Evolutionary conservation across 2,113 vertebrate genomes (phyloP).

Genomic region (Urocynchramus pylzowi): DNA sequence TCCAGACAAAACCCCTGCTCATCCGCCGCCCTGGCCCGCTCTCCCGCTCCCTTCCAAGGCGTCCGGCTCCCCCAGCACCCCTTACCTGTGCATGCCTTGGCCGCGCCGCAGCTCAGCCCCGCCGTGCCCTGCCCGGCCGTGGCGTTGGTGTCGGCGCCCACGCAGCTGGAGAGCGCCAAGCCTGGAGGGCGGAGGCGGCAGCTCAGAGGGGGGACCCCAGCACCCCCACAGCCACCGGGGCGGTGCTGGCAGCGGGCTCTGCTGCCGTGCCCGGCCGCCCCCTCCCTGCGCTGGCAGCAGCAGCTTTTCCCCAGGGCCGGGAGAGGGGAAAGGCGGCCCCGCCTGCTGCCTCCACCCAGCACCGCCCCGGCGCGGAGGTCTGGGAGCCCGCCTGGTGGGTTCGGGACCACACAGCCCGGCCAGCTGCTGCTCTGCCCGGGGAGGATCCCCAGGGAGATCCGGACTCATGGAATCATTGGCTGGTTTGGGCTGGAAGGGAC

Average conservation of each 20-base stretch:
- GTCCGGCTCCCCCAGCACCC: fast-evolving
- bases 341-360: background rate
- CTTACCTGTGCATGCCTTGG: background rate
- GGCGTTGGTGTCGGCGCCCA: background rate
- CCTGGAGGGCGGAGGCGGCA: background rate
- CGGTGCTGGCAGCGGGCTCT: background rate
- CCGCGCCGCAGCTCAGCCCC: background rate
- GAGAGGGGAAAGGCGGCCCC: background rate
- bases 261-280: background rate
- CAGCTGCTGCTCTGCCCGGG: background rate
- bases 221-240: background rate
- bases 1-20: background rate
- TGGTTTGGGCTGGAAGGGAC: background rate
- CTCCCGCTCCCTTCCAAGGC: fast-evolving
- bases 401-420: background rate
- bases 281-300: background rate
- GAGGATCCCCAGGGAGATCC: background rate
- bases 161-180: background rate
- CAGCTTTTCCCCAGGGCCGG: background rate
- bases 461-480: background rate
- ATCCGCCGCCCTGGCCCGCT: fast-evolving
- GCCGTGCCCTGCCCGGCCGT: background rate
- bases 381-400: fast-evolving
- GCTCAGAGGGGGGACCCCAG: background rate
- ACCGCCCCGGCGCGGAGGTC: background rate